Evolutionary conservation across 2,797 vertebrate species (phyloP).

Genomic region (Xerus rutilus): DNA sequence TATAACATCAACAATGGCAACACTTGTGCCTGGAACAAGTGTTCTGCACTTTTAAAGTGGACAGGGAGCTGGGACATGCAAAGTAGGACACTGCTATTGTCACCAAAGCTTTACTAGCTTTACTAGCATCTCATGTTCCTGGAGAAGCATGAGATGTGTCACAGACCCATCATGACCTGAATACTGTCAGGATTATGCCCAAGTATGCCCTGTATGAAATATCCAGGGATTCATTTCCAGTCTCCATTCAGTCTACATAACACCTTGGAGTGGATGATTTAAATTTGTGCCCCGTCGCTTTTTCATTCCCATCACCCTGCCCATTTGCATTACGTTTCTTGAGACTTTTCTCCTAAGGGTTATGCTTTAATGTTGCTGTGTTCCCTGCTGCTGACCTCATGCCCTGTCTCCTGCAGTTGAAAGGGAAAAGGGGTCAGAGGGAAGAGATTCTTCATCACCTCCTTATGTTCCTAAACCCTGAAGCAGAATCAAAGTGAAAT

Average conservation of each 20-base stretch:
- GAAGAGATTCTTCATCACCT: not conserved
- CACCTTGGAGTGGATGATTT: not conserved
- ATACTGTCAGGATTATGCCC: not conserved
- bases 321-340: not conserved
- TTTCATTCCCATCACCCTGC: not conserved
- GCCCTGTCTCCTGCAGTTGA: rapidly evolving
- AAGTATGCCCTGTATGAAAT: not conserved
- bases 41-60: not conserved
- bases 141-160: not conserved
- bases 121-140: no score
- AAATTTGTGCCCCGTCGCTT: not conserved
- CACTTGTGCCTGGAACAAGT: constrained; percentile 11
- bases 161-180: not conserved
- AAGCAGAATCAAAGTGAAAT: not conserved
- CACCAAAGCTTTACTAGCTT: not conserved
- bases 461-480: not conserved
- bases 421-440: not conserved
- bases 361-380: not conserved
- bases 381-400: not conserved
- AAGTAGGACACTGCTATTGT: constrained; percentile 34
- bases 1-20: not conserved
- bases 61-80: not conserved
- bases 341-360: not conserved
- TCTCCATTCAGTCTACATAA: not conserved
- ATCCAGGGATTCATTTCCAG: not conserved